Evolutionary conservation across 2,888 invertebrate genomes (phyloP), one percentile per base, ranked within the genome.

Genomic region (Margaritifera margaritifera): DNA sequence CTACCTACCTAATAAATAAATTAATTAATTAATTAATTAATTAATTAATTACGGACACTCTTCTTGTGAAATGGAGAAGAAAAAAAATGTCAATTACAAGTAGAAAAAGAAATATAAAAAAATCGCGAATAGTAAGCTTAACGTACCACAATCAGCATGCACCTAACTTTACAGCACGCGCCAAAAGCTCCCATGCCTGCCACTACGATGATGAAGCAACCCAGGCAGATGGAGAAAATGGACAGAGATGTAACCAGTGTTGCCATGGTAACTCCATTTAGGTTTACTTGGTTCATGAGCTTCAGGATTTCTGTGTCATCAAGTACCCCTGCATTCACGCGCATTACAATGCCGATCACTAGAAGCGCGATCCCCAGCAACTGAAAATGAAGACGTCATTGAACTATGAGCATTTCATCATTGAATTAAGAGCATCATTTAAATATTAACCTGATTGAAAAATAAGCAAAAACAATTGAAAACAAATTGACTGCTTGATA

Each of bases 121-220:
- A 2, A 15, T 42, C 0, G 3, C 42, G 11, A 15, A 11, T 42
- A 15, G 15, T 4, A 42, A 42, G 11, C 11, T 42, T 42, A 42
- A 72, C 79, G 64, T 62, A 79, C 79, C 65, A 62, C 55, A 27
- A 77, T 69, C 4, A 79, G 66, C 24, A 79, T n/a, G 51, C 76
- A 77, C 25, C 67, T 68, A 68, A 68, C 72, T 57, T 75, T 77
- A 56, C 77, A 77, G 62, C 76, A 79, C 4, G 79, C 77, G 8
- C 79, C 79, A 52, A 69, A 70, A 6, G 66, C 66, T 0, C 79
- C 79, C 11, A 79, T 53, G 56, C 57, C 68, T 6, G 79, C 65
- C 19, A 79, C 62, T 20, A 77, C 22, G 27, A 75, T 55, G 8
- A 79, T 68, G 51, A 79, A 71, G 1, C 60, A 69, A 18, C 79